Percentiles rank a stretch among this genome's conserved stretches.
Evolutionary conservation across 2,113 vertebrate species (phyloP).

Genomic region (Tonatia bakeri): DNA sequence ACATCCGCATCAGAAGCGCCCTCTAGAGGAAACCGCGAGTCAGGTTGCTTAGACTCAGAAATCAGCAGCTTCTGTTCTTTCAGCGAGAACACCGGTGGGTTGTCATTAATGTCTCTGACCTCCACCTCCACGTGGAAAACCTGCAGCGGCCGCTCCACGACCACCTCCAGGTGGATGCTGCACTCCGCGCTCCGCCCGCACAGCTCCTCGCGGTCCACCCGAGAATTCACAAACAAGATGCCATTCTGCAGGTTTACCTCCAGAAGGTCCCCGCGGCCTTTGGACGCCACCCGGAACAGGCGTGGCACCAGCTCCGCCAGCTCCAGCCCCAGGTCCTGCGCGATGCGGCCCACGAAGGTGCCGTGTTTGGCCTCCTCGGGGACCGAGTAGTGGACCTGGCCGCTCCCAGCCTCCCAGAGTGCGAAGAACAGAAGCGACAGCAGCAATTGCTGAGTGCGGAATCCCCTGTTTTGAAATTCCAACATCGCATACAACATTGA

Average conservation of each 20-base stretch:
- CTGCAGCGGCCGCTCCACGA: slow-evolving; percentile 83
- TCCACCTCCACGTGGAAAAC: slow-evolving; percentile 85
- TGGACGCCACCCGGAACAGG: slow-evolving; percentile 71
- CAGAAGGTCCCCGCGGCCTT: slow-evolving; percentile 73
- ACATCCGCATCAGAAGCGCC: slow-evolving; percentile 81
- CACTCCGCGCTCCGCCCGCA: slow-evolving; percentile 46
- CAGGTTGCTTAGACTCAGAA: slow-evolving; percentile 74
- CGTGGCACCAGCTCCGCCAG: slow-evolving; percentile 74
- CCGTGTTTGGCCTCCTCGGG: slow-evolving; percentile 86
- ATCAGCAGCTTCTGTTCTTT: slow-evolving; percentile 76
- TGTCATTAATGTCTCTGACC: slow-evolving; percentile 86
- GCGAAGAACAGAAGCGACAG: slow-evolving; percentile 38
- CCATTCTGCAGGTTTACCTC: not conserved
- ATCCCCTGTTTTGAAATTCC: not conserved
- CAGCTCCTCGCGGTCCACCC: too few species aligned
- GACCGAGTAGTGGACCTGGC: slow-evolving; percentile 78
- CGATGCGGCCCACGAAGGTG: slow-evolving; percentile 85
- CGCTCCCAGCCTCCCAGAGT: slow-evolving; percentile 38
- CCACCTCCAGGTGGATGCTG: slow-evolving; percentile 76
- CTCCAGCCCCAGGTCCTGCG: slow-evolving; percentile 84
- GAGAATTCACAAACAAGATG: not conserved
- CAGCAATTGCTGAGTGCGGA: not conserved
- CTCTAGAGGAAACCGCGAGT: slow-evolving; percentile 80
- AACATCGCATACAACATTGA: slow-evolving; percentile 28
- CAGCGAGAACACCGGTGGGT: slow-evolving; percentile 78